These are phyloP conservation scores for Drosophila kurseongensis DNA, from an alignment of 1,140 invertebrate genomes.

Conservation along the genomic window DNA sequence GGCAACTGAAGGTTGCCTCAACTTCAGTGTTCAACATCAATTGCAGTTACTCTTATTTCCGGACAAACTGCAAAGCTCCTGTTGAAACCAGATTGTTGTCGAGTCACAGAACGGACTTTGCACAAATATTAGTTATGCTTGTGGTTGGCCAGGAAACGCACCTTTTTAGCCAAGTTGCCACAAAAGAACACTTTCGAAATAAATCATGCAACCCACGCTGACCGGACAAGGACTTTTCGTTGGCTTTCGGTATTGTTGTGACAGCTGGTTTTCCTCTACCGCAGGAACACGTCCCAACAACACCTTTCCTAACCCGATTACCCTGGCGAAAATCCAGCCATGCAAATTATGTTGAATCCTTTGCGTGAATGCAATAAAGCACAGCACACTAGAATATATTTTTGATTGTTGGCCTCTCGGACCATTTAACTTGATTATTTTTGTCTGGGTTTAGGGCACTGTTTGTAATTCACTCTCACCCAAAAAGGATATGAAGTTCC, in stretches of 20 bases:
- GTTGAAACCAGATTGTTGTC: neutral
- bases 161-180: conserved; percentile 18
- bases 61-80: neutral
- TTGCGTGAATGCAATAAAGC: conserved; percentile 23
- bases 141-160: conserved; percentile 11
- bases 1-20: neutral
- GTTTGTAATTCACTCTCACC: neutral
- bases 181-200: conserved; percentile 20
- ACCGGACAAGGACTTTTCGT: neutral
- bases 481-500: neutral
- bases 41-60: conserved; percentile 1
- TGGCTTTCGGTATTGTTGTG: conserved; percentile 22
- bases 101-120: conserved; percentile 2
- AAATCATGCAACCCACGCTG: conserved; percentile 36
- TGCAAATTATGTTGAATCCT: conserved; percentile 26
- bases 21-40: neutral
- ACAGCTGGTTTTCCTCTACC: conserved; percentile 28
- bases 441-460: neutral
- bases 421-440: conserved; percentile 17
- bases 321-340: conserved; percentile 16
- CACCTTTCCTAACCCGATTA: neutral
- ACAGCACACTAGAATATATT: neutral
- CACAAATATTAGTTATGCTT: conserved; percentile 30
- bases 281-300: conserved; percentile 9
- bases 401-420: neutral